Conservation (phyloP, 2,888 invertebrate genomes). For the Caradrina kadenii region DNA sequence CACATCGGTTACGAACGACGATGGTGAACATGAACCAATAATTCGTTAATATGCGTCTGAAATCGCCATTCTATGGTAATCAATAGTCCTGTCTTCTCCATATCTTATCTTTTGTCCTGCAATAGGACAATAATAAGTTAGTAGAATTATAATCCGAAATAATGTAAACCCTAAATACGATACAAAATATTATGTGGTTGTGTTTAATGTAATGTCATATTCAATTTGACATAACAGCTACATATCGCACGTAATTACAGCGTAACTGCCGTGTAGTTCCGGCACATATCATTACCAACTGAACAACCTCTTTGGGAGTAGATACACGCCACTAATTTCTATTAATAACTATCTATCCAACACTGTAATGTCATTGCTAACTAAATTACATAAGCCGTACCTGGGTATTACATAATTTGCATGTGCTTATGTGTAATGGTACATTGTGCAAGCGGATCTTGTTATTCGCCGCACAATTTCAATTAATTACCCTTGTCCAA, state of each 20-base stretch:
- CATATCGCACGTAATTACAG: constrained; percentile 43
- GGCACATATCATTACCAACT: constrained; percentile 54
- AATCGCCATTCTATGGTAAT: too few species aligned
- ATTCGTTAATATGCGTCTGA: too few species aligned
- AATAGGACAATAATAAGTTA: too few species aligned
- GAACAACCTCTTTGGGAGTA: constrained; percentile 66
- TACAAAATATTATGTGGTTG: neutral
- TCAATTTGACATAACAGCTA: constrained; percentile 40
- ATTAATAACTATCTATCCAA: constrained; percentile 64
- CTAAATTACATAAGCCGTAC: constrained; percentile 58
- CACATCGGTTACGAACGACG: too few species aligned
- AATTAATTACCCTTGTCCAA: constrained; percentile 82
- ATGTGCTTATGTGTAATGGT: constrained; percentile 41
- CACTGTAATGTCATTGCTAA: constrained; percentile 58
- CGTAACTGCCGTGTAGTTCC: constrained; percentile 43
- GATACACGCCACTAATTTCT: constrained; percentile 67
- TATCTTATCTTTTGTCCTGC: too few species aligned
- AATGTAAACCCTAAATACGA: too few species aligned
- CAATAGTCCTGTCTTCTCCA: too few species aligned
- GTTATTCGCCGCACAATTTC: constrained; percentile 69
- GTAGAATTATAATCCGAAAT: too few species aligned
- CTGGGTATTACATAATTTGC: constrained; percentile 60
- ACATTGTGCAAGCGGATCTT: constrained; percentile 60
- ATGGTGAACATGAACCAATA: too few species aligned
- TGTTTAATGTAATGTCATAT: constrained; percentile 43